Conservation (phyloP, 1,140 invertebrate species). For the Drosophila pruinosa region DNA sequence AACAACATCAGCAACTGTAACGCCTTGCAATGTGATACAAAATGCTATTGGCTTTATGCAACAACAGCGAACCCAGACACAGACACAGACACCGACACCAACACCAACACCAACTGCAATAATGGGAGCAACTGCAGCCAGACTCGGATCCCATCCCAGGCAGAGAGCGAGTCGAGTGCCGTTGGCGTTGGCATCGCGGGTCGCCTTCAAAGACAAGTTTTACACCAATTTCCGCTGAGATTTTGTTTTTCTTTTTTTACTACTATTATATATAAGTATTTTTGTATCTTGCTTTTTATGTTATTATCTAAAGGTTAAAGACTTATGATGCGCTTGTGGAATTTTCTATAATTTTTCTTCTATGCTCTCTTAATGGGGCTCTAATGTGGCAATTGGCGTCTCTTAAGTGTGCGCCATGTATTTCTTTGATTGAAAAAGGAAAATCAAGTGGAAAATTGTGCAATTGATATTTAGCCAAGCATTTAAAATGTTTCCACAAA, state of each 20-base stretch:
- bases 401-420: slow-evolving; percentile 39
- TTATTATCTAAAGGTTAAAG: slow-evolving; percentile 68
- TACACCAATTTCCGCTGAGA: slow-evolving; percentile 70
- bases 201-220: slow-evolving; percentile 66
- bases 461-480: slow-evolving; percentile 42
- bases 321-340: slow-evolving; percentile 57
- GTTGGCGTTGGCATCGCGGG: slow-evolving; percentile 38
- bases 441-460: slow-evolving; percentile 56
- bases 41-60: slow-evolving; percentile 59
- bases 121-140: slow-evolving; percentile 41
- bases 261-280: slow-evolving; percentile 17
- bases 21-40: slow-evolving; percentile 70
- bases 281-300: slow-evolving; percentile 29
- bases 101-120: slow-evolving; percentile 30
- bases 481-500: slow-evolving; percentile 38
- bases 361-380: slow-evolving; percentile 52
- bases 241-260: slow-evolving; percentile 2
- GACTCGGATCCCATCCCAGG: slow-evolving; percentile 17
- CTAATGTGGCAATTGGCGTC: slow-evolving; percentile 73
- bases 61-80: slow-evolving; percentile 28
- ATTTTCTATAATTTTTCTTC: slow-evolving; percentile 57
- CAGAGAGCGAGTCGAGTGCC: slow-evolving; percentile 29
- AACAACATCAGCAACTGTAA: slow-evolving; percentile 34
- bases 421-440: slow-evolving; percentile 71
- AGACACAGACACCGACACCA: slow-evolving; percentile 16